Evolutionary conservation across 2,888 invertebrate genomes (phyloP).

Genomic region (Cantharis flavilabris): DNA sequence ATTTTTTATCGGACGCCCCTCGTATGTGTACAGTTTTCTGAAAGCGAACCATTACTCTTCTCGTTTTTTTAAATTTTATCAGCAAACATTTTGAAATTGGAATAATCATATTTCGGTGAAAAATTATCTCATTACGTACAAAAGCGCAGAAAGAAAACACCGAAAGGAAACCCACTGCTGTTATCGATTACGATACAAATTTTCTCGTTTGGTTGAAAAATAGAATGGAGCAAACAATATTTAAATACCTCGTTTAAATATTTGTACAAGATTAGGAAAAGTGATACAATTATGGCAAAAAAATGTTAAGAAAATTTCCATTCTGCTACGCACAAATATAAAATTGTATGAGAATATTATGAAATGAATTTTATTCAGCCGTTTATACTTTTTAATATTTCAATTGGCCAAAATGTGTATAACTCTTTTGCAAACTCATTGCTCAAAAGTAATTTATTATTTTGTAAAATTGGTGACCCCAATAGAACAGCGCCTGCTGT

Average conservation of each 20-base stretch:
- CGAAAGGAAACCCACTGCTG: background rate
- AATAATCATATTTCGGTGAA: background rate
- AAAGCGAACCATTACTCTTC: background rate
- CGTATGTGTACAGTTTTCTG: background rate
- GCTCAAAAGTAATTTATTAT: background rate
- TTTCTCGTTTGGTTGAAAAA: background rate
- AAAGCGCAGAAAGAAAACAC: background rate
- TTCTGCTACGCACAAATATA: background rate
- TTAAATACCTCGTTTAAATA: background rate
- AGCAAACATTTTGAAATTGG: background rate
- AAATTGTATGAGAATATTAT: background rate
- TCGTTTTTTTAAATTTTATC: background rate
- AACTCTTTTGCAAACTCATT: background rate
- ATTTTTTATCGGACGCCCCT: background rate
- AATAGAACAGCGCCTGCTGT: too few relatives aligned
- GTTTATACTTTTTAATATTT: background rate
- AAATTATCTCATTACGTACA: background rate
- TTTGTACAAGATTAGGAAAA: background rate
- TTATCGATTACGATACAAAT: background rate
- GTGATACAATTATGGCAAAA: background rate
- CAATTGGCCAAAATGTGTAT: background rate
- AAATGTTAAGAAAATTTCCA: background rate
- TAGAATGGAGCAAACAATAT: background rate
- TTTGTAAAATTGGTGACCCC: background rate
- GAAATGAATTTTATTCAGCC: background rate